phyloP scores from a whole-genome alignment of 2,113 vertebrate genomes.

The Campylomormyrus numenius region DNA sequence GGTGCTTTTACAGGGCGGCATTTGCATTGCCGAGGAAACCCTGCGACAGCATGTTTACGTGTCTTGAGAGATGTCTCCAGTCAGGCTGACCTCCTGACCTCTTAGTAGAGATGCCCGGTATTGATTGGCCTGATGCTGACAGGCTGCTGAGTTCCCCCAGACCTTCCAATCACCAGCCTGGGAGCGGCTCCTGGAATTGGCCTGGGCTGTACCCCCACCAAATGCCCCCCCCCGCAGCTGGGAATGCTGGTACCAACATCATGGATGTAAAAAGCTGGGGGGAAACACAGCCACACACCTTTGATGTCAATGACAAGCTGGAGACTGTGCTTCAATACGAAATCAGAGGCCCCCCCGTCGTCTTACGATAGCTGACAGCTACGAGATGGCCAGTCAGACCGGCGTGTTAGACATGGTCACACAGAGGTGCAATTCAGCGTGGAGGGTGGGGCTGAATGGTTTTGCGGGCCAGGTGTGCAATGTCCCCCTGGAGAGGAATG shows the following conservation, averaged over 20 bases:
- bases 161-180: not conserved
- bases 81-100: slow-evolving; percentile 37
- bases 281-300: not conserved
- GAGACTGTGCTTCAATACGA: not conserved
- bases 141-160: not conserved
- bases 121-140: slow-evolving; percentile 39
- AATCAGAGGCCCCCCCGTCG: not conserved
- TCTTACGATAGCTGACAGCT: no score
- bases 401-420: not conserved
- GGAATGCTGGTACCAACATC: not conserved
- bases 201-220: not conserved
- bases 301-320: not conserved
- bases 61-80: slow-evolving; percentile 16
- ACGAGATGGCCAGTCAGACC: not conserved
- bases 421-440: not conserved
- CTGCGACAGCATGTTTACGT: not conserved
- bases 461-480: slow-evolving; percentile 30
- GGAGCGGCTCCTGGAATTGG: not conserved
- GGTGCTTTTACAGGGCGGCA: not conserved
- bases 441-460: not conserved
- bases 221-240: not conserved
- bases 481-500: slow-evolving; percentile 31
- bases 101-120: slow-evolving; percentile 25
- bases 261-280: not conserved
- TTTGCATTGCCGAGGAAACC: not conserved